Base-by-base conservation (phyloP, 2,888 invertebrate species). In the Pterobdella sp. region DNA sequence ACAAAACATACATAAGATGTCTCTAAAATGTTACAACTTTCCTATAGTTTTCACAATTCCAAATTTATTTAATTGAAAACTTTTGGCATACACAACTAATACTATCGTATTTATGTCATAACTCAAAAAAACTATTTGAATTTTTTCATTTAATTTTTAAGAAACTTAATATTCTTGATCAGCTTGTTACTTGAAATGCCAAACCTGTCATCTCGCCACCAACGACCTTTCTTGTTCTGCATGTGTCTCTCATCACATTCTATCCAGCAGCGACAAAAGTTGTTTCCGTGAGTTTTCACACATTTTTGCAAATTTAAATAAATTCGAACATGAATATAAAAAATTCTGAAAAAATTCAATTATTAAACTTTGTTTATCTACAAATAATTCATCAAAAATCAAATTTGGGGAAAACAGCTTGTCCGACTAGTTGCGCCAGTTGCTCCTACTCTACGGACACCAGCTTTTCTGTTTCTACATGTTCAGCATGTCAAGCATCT, bases 101-200 rank as follows among this genome's bases (percentile, higher is more conserved):
- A n/a, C n/a, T n/a, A n/a, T n/a, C n/a, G n/a, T n/a, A n/a, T n/a
- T n/a, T n/a, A n/a, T n/a, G n/a, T n/a, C n/a, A n/a, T n/a, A n/a
- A n/a, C n/a, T n/a, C 14, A 49, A 14, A 49, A 49, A 14, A 49
- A 49, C 52, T 49, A 14, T 49, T 49, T 22, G 52, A 49, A 49
- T 49, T 10, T 29, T 42, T 69, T 31, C 29, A 7, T 32, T 72
- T 68, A n/a, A n/a, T n/a, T n/a, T n/a, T n/a, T n/a, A n/a, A n/a
- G n/a, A n/a, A n/a, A n/a, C n/a, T n/a, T n/a, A n/a, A n/a, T n/a
- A n/a, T n/a, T n/a, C n/a, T n/a, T n/a, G n/a, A n/a, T 22, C 71
- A 74, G 74, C 36, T 2, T 74, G 74, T 56, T 71, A 71, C 35
- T 67, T 70, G 66, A 64, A 74, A 22, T 74, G 74, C 70, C 29